Conservation (phyloP, 1,140 invertebrate genomes). For the Palaemon carinicauda region DNA sequence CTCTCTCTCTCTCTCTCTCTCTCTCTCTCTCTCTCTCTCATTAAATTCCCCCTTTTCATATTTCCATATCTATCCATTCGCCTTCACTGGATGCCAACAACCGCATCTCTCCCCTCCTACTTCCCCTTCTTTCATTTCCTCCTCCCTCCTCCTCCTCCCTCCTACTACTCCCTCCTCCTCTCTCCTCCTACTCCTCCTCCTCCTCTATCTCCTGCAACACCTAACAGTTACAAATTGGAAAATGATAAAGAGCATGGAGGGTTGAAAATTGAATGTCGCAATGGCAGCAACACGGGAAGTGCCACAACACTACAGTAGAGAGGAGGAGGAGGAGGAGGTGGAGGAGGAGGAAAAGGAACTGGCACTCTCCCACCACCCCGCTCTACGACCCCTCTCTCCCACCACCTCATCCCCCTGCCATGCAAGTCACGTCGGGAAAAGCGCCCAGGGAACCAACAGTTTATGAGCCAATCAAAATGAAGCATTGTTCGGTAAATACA, state of each 20-base stretch:
- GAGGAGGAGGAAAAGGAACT: neutral
- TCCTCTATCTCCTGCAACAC: too few species aligned
- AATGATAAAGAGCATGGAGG: too few species aligned
- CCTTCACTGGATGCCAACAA: too few species aligned
- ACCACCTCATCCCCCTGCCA: neutral
- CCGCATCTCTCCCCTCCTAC: neutral
- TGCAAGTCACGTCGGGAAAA: conserved; percentile 10
- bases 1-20: too few species aligned
- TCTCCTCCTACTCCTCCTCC: neutral
- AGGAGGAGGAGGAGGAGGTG: neutral
- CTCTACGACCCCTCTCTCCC: neutral
- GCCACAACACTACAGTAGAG: neutral
- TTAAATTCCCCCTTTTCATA: too few species aligned
- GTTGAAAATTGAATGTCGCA: neutral
- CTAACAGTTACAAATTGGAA: too few species aligned
- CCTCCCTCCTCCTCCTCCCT: neutral
- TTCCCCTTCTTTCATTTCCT: neutral
- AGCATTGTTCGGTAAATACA: conserved; percentile 50
- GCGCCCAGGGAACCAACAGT: conserved; percentile 11
- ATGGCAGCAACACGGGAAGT: neutral
- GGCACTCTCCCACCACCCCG: neutral
- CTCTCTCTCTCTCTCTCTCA: too few species aligned
- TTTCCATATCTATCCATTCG: too few species aligned
- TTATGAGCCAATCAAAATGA: conserved; percentile 50
- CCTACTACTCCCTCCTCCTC: neutral